A percentile compares a stretch with the other conserved stretches of the same genome.
These are phyloP conservation scores for Euproctis similis DNA, from an alignment of 2,888 invertebrate genomes.

Conservation along the genomic window DNA sequence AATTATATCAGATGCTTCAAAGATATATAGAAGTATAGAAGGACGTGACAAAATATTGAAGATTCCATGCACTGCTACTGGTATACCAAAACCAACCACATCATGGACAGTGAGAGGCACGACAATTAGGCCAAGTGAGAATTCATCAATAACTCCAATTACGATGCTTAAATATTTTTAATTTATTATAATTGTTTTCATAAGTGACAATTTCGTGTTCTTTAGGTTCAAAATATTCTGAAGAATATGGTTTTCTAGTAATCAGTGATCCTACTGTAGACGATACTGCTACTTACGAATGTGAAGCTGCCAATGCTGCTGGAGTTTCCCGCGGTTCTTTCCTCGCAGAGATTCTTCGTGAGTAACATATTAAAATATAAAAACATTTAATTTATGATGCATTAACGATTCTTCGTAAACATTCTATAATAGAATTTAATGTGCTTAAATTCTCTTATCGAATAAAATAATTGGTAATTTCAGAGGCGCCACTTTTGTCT, in stretches of 20 bases:
- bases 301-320: slow-evolving; percentile 9
- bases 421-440: too few relatives aligned
- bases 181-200: too few relatives aligned
- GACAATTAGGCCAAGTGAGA: not conserved
- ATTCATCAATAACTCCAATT: not conserved
- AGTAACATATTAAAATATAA: slow-evolving; percentile 1
- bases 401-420: too few relatives aligned
- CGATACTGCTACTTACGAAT: slow-evolving; percentile 9
- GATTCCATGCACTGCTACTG: slow-evolving; percentile 11
- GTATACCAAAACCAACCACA: slow-evolving; percentile 11
- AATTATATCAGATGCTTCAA: too few relatives aligned
- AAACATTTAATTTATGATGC: slow-evolving; percentile 4
- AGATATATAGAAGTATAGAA: too few relatives aligned
- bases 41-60: slow-evolving; percentile 11
- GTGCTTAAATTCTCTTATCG: too few relatives aligned
- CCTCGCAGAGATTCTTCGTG: slow-evolving; percentile 8
- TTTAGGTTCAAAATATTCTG: slow-evolving; percentile 9
- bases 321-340: slow-evolving; percentile 5
- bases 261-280: slow-evolving; percentile 8
- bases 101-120: not conserved
- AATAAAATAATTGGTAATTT: too few relatives aligned
- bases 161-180: too few relatives aligned
- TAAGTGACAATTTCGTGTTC: not conserved
- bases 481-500: not conserved
- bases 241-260: slow-evolving; percentile 7